Evolutionary conservation across 2,113 vertebrate genomes (phyloP), one percentile per base, ranked within the genome.

Genomic region (Menura novaehollandiae): DNA sequence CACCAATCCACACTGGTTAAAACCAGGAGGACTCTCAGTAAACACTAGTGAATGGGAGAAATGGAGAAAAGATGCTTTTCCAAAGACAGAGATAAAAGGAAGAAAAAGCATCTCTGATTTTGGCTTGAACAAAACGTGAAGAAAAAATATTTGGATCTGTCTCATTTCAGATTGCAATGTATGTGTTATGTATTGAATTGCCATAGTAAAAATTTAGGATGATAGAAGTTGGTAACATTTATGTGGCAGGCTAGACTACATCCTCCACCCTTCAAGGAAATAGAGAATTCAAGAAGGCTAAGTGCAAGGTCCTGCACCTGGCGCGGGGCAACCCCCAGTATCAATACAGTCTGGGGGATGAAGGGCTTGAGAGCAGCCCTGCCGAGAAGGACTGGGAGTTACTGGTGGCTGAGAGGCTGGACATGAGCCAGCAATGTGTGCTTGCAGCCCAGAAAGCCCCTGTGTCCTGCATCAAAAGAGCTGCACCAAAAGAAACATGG

Each of bases 291-390:
- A 75, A 44, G 3, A 43, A 30, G 1, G 1, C 49, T 44, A 64
- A 76, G 8, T n/a, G 6, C 13, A 60, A 32, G 11, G 23, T 52
- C 13, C 30, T 79, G 37, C 16, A 30, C 3, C 5, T 21, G 20
- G 3, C 4, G 22, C 0, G 0, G 8, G 67, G 26, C 8, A 67
- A 53, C 2, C 11, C 15, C 4, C 2, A 1, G 22, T 7, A 71
- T 13, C 23, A 47, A 6, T 20, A 44, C 4, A 59, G 22, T 11
- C 44, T 55, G 18, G 28, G 53, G 35, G 17, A 77, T 49, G 23
- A 43, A 37, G 10, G 13, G 23, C 22, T 6, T 47, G 30, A 67
- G 32, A 76, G 32, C 9, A 95, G 63, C 9, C 3, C 51, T 43
- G 15, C 4, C 16, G 4, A 80, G 41, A 33, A 66, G 7, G 17